Percentiles rank a stretch among this genome's conserved stretches.
Evolutionary conservation across 2,797 vertebrate genomes (phyloP).

Genomic region (Acropternis orthonyx): DNA sequence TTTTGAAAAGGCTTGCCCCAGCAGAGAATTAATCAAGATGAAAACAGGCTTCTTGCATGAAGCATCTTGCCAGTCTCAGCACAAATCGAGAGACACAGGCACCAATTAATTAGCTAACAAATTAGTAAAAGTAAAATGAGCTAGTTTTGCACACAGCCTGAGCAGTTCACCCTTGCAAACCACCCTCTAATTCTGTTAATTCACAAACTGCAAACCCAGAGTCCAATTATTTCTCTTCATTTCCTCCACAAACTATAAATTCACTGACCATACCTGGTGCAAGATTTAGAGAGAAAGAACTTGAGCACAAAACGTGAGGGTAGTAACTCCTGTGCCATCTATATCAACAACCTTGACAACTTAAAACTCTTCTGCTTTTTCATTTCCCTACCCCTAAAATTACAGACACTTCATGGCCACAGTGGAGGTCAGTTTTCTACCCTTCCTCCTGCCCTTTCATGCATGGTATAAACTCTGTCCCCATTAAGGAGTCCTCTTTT

Average conservation of each 20-base stretch:
- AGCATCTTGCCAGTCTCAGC: constrained; percentile 11
- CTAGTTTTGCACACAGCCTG: neutral
- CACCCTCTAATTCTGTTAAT: neutral
- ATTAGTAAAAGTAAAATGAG: constrained; percentile 16
- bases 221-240: constrained; percentile 23
- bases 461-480: fast-evolving
- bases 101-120: constrained; percentile 36
- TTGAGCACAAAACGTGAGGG: neutral
- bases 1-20: neutral
- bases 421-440: neutral
- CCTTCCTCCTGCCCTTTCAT: neutral
- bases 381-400: neutral
- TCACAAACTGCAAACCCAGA: constrained; percentile 1
- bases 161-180: neutral
- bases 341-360: neutral
- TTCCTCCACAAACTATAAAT: neutral
- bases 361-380: neutral
- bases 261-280: neutral
- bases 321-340: neutral
- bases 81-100: neutral
- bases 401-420: neutral
- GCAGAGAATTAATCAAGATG: neutral
- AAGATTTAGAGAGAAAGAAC: neutral
- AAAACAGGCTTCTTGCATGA: neutral
- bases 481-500: neutral